Conservation (phyloP, 2,113 vertebrate species). For the Catharus fuscescens region DNA sequence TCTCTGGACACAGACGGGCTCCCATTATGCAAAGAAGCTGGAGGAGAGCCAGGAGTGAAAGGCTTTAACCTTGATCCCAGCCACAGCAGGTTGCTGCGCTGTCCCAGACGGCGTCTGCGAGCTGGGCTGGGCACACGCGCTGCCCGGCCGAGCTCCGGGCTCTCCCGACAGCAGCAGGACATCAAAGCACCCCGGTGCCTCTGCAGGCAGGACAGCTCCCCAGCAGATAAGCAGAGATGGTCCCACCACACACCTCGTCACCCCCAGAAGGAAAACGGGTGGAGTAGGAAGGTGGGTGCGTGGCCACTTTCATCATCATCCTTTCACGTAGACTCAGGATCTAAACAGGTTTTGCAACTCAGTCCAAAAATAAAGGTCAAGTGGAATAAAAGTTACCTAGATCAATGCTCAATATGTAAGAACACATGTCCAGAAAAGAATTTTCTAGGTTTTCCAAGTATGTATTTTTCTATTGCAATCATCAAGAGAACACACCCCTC, state of each 20-base stretch:
- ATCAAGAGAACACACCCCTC: not conserved
- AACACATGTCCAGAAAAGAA: not conserved
- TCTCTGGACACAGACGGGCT: not conserved
- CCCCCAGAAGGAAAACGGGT: not conserved
- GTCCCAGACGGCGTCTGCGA: not conserved
- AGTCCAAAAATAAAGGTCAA: not conserved
- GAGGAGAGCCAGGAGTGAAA: not conserved
- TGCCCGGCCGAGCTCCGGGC: fast-evolving
- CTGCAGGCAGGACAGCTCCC: not conserved
- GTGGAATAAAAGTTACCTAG: not conserved
- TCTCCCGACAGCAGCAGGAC: not conserved
- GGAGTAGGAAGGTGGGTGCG: not conserved
- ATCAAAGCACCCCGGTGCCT: not conserved
- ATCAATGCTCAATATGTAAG: not conserved
- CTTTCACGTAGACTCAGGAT: not conserved
- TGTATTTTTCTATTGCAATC: not conserved
- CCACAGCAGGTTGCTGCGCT: not conserved
- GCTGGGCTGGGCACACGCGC: not conserved
- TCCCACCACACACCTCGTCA: not conserved
- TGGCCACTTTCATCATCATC: not conserved
- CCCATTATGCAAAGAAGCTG: not conserved
- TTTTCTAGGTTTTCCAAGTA: not conserved
- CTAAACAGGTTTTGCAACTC: not conserved
- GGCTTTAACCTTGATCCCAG: not conserved
- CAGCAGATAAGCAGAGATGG: not conserved